Percentiles rank a stretch among this genome's conserved stretches.
Evolutionary conservation across 2,113 vertebrate species (phyloP).

Genomic region (Gobiocypris rarus): DNA sequence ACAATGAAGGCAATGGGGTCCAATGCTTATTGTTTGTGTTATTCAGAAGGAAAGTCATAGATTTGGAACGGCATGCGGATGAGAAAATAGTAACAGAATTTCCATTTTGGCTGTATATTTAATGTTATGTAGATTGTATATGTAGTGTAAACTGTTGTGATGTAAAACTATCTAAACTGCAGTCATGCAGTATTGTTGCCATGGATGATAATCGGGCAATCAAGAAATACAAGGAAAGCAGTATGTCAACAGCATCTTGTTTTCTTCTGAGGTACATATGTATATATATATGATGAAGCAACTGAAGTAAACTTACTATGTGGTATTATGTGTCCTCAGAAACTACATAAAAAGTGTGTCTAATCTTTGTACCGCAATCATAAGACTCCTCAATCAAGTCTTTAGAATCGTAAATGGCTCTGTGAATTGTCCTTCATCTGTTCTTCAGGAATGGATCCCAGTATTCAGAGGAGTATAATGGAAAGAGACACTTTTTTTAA

Average conservation of each 20-base stretch:
- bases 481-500: neutral
- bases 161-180: neutral
- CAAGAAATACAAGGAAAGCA: neutral
- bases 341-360: slow-evolving; percentile 1
- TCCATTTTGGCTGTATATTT: neutral
- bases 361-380: slow-evolving; percentile 20
- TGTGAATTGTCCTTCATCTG: slow-evolving; percentile 40
- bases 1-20: neutral
- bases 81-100: neutral
- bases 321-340: neutral
- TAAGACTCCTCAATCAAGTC: slow-evolving; percentile 36
- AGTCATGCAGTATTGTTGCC: neutral
- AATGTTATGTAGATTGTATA: neutral
- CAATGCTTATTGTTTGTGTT: neutral
- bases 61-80: neutral
- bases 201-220: neutral
- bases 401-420: slow-evolving; percentile 35
- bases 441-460: slow-evolving; percentile 39
- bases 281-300: neutral
- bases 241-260: neutral
- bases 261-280: neutral
- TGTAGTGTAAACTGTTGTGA: neutral
- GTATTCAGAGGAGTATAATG: neutral
- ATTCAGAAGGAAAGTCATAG: neutral
- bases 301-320: neutral